phyloP scores from a whole-genome alignment of 2,888 invertebrate genomes.

The Carcina quercana region DNA sequence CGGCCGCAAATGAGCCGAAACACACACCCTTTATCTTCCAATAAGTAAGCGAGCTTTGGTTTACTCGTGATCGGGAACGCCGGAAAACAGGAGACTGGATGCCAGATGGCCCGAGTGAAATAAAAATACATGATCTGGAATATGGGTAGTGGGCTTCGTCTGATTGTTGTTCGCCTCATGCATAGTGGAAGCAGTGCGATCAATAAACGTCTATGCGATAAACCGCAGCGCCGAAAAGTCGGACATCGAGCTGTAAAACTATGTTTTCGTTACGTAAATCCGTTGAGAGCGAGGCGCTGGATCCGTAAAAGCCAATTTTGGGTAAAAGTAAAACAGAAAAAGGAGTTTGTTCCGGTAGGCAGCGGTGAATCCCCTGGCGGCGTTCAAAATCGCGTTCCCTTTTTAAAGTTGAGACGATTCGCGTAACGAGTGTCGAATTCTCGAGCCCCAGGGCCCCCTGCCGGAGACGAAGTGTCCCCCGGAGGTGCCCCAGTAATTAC shows the following conservation, averaged over 20 bases:
- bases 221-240: slow-evolving; percentile 34
- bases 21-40: slow-evolving; percentile 65
- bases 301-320: slow-evolving; percentile 35
- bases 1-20: slow-evolving; percentile 67
- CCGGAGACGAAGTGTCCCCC: slow-evolving; percentile 59
- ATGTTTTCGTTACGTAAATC: slow-evolving; percentile 29
- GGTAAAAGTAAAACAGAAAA: slow-evolving; percentile 33
- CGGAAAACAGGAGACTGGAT: slow-evolving; percentile 40
- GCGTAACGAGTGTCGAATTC: slow-evolving; percentile 72
- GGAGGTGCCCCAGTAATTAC: slow-evolving; percentile 70
- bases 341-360: slow-evolving; percentile 42
- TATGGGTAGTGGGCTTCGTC: slow-evolving; percentile 46
- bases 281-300: slow-evolving; percentile 1
- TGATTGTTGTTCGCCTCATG: slow-evolving; percentile 55
- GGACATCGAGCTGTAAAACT: slow-evolving; percentile 30
- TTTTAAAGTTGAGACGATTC: slow-evolving; percentile 72
- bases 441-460: slow-evolving; percentile 49
- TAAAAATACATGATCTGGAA: slow-evolving; percentile 61
- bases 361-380: slow-evolving; percentile 54
- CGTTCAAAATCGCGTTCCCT: slow-evolving; percentile 67
- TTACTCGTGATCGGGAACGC: slow-evolving; percentile 39
- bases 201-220: slow-evolving; percentile 45
- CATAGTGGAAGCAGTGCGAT: slow-evolving; percentile 36
- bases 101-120: slow-evolving; percentile 62
- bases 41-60: slow-evolving; percentile 54